These are phyloP conservation scores for Echinops telfairi DNA, from an alignment of 2,113 vertebrate genomes.

Conservation along the genomic window DNA sequence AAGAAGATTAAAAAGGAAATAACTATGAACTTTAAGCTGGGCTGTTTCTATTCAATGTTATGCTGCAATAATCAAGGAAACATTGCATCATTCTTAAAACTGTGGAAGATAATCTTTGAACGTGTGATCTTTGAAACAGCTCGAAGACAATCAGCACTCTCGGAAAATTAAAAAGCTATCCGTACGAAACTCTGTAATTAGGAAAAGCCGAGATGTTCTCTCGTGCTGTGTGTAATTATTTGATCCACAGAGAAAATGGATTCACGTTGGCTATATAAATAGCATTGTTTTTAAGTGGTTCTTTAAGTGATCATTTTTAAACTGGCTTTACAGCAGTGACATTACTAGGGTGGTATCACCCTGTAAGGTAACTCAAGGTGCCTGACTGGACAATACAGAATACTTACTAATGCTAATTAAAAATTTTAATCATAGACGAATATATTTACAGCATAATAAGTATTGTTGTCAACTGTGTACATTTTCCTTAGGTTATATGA, in stretches of 20 bases:
- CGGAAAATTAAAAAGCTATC: constrained; percentile 66
- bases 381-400: no score
- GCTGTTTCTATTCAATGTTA: constrained; percentile 23
- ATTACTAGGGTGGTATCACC: neutral
- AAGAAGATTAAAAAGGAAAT: constrained; percentile 54
- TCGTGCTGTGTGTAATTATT: constrained; percentile 77
- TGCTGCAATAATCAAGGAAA: constrained; percentile 62
- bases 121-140: constrained; percentile 60
- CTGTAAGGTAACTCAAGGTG: no score
- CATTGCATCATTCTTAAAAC: constrained; percentile 68
- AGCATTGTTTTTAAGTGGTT: constrained; percentile 63
- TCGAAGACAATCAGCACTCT: constrained; percentile 69
- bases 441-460: no score
- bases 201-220: constrained; percentile 64
- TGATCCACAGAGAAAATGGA: constrained; percentile 76
- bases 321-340: constrained; percentile 24
- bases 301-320: constrained; percentile 68
- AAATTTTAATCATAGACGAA: no score
- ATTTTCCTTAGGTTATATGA: no score
- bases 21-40: neutral
- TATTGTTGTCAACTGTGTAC: no score
- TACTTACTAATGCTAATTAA: no score
- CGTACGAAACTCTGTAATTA: constrained; percentile 65
- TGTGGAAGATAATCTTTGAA: constrained; percentile 55
- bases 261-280: constrained; percentile 67